phyloP scores from a whole-genome alignment of 2,113 vertebrate species.

The Calyptomena viridis region DNA sequence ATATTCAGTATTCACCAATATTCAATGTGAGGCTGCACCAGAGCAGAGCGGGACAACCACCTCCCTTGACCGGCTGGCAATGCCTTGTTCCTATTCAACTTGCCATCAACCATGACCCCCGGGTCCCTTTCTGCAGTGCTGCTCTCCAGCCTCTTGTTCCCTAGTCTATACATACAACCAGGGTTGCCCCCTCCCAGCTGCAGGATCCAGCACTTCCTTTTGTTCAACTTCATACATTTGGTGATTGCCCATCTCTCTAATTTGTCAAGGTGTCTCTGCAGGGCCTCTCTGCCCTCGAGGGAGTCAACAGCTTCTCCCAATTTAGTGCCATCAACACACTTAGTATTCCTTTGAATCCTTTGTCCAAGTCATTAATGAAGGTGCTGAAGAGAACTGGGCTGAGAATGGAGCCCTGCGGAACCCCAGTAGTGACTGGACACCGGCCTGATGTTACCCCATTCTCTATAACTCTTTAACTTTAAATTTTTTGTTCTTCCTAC shows the following conservation, averaged over 20 bases:
- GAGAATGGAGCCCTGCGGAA: not conserved
- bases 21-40: rapidly evolving
- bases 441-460: not conserved
- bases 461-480: not conserved
- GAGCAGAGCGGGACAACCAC: rapidly evolving
- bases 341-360: not conserved
- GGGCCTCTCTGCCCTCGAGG: not conserved
- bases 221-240: not conserved
- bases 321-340: rapidly evolving
- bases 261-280: not conserved
- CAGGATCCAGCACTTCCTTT: not conserved
- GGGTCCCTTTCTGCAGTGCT: rapidly evolving
- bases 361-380: not conserved
- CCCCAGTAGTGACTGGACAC: not conserved
- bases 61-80: rapidly evolving
- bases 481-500: not conserved
- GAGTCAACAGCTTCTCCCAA: not conserved
- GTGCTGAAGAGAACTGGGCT: not conserved
- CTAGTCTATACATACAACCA: not conserved
- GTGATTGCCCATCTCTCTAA: not conserved
- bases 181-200: not conserved
- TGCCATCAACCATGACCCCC: rapidly evolving
- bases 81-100: not conserved
- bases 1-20: not conserved
- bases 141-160: not conserved